These are phyloP conservation scores for Chauna torquata DNA, from an alignment of 2,113 vertebrate species.

Conservation along the genomic window DNA sequence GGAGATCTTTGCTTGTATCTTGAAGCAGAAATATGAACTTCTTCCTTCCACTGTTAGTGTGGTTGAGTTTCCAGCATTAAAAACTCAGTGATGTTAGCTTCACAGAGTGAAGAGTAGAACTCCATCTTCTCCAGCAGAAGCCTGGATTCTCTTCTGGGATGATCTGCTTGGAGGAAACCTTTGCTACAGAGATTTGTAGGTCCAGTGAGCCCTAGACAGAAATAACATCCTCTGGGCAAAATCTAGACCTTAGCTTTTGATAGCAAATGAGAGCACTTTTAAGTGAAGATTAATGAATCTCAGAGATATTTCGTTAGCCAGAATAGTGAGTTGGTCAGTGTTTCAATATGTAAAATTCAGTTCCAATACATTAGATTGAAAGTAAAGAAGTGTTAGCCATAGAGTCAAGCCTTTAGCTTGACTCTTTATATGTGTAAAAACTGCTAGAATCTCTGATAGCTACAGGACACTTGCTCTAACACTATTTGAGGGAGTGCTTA, in stretches of 20 bases:
- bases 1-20: background rate
- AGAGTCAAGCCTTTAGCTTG: background rate
- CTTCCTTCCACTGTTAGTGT: background rate
- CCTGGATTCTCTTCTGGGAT: accelerated
- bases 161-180: accelerated
- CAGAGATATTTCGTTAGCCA: background rate
- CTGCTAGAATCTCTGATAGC: background rate
- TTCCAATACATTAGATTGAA: background rate
- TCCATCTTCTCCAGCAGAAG: accelerated
- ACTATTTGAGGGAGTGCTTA: background rate
- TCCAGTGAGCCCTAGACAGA: background rate
- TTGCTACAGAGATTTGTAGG: too few species aligned
- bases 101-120: background rate
- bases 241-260: background rate
- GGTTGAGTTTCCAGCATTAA: background rate
- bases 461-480: background rate
- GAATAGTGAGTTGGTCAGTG: background rate
- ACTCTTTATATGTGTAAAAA: background rate
- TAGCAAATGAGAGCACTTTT: accelerated
- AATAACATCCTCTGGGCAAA: background rate
- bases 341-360: background rate
- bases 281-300: background rate
- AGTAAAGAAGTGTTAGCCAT: background rate
- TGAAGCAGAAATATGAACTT: accelerated
- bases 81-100: background rate